Conservation (phyloP, 2,113 vertebrate species). For the Odobenus rosmarus region DNA sequence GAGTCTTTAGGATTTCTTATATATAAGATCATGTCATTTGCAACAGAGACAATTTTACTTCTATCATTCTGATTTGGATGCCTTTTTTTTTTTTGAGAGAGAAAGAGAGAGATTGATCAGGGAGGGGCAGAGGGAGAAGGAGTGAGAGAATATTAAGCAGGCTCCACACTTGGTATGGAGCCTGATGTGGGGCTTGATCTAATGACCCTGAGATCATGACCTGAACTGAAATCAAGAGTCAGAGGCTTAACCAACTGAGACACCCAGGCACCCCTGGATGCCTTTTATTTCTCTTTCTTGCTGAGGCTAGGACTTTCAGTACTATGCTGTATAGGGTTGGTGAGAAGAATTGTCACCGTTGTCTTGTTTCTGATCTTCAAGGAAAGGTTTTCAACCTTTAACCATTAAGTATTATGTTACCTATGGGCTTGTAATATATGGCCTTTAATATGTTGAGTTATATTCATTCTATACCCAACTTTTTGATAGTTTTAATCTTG, state of each 20-base stretch:
- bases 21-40: background rate
- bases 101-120: no score
- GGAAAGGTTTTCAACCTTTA: background rate
- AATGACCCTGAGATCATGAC: no score
- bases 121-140: no score
- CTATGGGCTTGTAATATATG: background rate
- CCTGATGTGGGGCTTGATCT: no score
- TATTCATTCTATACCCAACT: background rate
- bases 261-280: background rate
- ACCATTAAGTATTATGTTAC: background rate
- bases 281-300: background rate
- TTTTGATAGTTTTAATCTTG: background rate
- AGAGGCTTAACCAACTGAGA: no score
- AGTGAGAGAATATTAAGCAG: no score
- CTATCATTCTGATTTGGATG: background rate
- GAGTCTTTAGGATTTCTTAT: background rate
- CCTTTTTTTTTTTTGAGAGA: background rate
- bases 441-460: background rate
- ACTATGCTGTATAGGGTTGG: background rate
- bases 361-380: background rate
- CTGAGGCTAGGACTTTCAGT: background rate
- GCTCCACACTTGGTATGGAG: no score
- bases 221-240: no score
- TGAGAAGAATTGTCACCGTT: background rate
- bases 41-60: background rate